Conservation (phyloP, 2,113 vertebrate genomes). For the Hyaena hyaena region DNA sequence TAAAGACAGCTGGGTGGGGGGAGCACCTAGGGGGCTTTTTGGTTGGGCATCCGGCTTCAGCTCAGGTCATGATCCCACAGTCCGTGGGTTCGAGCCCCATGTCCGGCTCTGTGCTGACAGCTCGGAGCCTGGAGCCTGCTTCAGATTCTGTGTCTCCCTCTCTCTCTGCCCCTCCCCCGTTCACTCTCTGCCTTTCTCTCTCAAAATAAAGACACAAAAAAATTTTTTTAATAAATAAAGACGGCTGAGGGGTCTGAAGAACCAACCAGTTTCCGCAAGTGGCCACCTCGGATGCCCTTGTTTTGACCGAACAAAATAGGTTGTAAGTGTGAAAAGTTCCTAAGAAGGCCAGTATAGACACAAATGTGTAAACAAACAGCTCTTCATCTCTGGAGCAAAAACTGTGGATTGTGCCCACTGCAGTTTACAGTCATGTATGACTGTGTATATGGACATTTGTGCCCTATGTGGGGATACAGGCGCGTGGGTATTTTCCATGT, state of each 20-base stretch:
- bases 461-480: fast-evolving
- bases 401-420: not conserved
- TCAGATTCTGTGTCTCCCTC: too few species aligned
- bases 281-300: not conserved
- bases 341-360: not conserved
- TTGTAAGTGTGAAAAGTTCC: not conserved
- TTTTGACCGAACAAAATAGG: not conserved
- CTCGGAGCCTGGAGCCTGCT: too few species aligned
- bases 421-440: not conserved
- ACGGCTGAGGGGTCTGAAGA: not conserved
- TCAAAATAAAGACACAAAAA: too few species aligned
- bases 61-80: too few species aligned
- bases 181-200: too few species aligned
- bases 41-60: too few species aligned
- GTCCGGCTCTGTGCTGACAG: too few species aligned
- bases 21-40: too few species aligned
- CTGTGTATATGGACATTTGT: not conserved
- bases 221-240: not conserved
- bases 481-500: fast-evolving
- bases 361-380: too few species aligned
- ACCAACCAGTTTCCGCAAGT: not conserved
- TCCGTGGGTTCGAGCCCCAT: too few species aligned
- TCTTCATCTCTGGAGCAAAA: not conserved
- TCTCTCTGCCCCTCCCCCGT: too few species aligned
- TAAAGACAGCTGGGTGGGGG: not conserved